A percentile compares a stretch with the other conserved stretches of the same genome.
Conservation (phyloP, 2,888 invertebrate species). For the Amblyjoppa fuscipennis region DNA sequence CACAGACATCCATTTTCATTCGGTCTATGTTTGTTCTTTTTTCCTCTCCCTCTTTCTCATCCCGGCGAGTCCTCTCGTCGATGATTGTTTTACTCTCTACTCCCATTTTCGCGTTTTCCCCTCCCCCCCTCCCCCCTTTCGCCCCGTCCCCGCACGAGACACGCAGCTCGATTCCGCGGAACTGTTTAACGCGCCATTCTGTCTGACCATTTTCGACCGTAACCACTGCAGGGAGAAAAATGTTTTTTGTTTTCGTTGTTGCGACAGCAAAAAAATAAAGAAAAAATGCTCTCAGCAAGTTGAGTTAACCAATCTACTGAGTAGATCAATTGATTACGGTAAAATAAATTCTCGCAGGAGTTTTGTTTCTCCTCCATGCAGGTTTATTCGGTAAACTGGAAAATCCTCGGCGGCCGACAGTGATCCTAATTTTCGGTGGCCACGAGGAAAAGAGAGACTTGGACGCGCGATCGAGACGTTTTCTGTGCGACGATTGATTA, state of each 20-base stretch:
- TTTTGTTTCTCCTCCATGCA: no score
- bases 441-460: not conserved
- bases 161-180: not conserved
- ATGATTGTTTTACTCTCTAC: slow-evolving; percentile 21
- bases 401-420: not conserved
- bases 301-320: no score
- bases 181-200: slow-evolving; percentile 13
- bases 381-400: not conserved
- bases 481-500: slow-evolving; percentile 30
- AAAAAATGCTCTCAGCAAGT: no score
- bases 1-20: slow-evolving; percentile 53
- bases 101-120: not conserved
- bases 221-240: not conserved
- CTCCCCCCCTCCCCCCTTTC: not conserved
- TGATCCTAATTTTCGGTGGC: not conserved
- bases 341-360: no score
- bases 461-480: slow-evolving; percentile 4
- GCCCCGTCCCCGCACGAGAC: not conserved
- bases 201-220: not conserved
- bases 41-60: slow-evolving; percentile 20
- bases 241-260: no score
- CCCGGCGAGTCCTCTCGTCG: slow-evolving; percentile 37
- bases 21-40: slow-evolving; percentile 40
- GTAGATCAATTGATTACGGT: no score
- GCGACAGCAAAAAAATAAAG: no score